phyloP scores from a whole-genome alignment of 1,140 invertebrate genomes.

The Steinernema khuongi region DNA sequence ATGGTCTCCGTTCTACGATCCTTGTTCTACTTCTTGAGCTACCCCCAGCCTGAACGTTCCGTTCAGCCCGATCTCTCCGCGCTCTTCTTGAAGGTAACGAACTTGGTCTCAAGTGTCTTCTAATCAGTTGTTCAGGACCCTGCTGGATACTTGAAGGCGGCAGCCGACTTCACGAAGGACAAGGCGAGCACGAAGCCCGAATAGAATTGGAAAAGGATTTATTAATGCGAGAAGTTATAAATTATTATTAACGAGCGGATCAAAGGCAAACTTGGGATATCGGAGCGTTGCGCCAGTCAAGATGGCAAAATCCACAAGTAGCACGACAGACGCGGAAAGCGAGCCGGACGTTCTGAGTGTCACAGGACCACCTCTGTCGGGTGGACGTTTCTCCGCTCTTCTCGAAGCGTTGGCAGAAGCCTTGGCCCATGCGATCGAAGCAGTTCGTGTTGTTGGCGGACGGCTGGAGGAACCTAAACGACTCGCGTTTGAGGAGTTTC shows the following conservation, averaged over 20 bases:
- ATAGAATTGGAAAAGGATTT: neutral
- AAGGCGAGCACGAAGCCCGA: neutral
- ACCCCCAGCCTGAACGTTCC: neutral
- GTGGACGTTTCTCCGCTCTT: slow-evolving; percentile 20
- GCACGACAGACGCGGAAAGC: slow-evolving; percentile 25
- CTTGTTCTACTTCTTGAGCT: neutral
- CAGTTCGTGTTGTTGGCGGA: slow-evolving; percentile 22
- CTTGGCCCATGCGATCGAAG: slow-evolving; percentile 23
- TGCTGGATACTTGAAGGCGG: neutral
- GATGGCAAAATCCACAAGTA: slow-evolving; percentile 23
- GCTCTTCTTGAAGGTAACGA: neutral
- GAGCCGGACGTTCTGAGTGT: slow-evolving; percentile 21
- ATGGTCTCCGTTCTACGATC: neutral
- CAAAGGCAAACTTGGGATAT: slow-evolving; percentile 10
- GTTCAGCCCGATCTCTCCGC: neutral
- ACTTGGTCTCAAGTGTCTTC: neutral
- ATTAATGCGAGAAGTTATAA: neutral
- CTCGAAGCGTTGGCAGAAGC: slow-evolving; percentile 18
- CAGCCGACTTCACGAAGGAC: neutral
- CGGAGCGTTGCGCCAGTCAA: slow-evolving; percentile 22
- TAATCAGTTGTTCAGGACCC: neutral
- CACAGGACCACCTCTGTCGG: slow-evolving; percentile 22
- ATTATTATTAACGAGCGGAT: neutral
- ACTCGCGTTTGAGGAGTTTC: neutral
- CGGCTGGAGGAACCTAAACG: slow-evolving; percentile 15